Evolutionary conservation across 2,113 vertebrate genomes (phyloP), one percentile per base, ranked within the genome.

Genomic region (Aphyosemion australe): DNA sequence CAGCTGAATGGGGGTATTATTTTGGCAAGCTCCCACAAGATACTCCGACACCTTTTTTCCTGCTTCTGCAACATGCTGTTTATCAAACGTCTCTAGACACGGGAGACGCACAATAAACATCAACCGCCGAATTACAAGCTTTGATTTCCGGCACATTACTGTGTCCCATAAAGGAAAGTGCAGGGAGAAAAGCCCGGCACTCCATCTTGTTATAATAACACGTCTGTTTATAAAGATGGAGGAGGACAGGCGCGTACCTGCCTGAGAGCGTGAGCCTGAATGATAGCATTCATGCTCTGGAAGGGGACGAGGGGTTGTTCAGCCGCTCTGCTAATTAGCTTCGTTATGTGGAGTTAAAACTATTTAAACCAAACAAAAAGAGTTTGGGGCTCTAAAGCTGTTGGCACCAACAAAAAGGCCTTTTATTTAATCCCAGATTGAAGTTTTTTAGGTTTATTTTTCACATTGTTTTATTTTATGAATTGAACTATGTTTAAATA

Each of bases 181-280:
- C 48, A 12, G 42, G 41, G 74, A 71, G 76, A 63, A 75, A 83
- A 73, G 65, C 45, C 64, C 63, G 20, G 67, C 63, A 80, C 80
- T 90, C 80, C 71, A 82, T 90, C 87, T 88, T 72, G 69, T 50
- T 78, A 93, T 94, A 93, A 94, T 92, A 93, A 95, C 94, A 95
- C 91, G 94, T 92, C 92, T 93, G 67, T 94, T 96, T 95, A 95
- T 94, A 90, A 94, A 95, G 93, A 84, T 72, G 78, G 94, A 94
- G 94, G 75, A 74, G 73, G 79, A 82, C 69, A 52, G 47, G 59
- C 53, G 78, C 61, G 1, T 81, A 87, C 87, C 87, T 89, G 83
- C 76, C 61, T 64, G 81, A 18, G 21, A 85, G 87, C 58, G 12
- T 65, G 78, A 69, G 12, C 49, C 81, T 70, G 81, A 68, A 46